Base-by-base conservation (phyloP, 2,797 vertebrate species). In the Takifugu ocellatus region DNA sequence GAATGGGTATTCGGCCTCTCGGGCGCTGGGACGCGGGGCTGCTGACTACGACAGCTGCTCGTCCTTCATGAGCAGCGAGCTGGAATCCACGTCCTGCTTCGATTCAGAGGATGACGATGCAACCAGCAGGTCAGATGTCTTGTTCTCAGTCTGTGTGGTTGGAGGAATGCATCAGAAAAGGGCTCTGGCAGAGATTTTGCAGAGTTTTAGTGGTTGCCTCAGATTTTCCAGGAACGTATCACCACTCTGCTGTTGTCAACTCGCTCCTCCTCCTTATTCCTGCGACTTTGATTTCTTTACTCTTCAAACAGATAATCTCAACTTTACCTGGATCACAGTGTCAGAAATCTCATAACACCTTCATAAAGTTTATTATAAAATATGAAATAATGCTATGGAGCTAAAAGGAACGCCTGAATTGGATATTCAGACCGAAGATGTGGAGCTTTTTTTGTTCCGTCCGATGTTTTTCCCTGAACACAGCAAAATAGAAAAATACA, bases 11-110 rank as follows among this genome's bases (percentile, higher is more conserved):
- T 88, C 93, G 0, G 88, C 92, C 0, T 39, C 36, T 5, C 92
- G 95, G 51, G 88, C 85, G 24, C 89, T 68, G 70, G 88, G 81
- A 46, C 87, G 96, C 1, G 90, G 93, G 10, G 92, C 90, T 12
- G 79, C 92, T 14, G 96, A 98, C 61, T 99, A 97, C 6, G 96
- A 99, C 84, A 98, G 96, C 86, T 96, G 96, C 16, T 98, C 97
- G 1, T 98, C 97, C 0, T 94, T 99, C 64, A 99, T 99, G 97
- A 99, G 97, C 90, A 98, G 97, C n/a, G 97, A 99, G 76, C 88
- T 99, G 81, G 97, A 99, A 79, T 97, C 97, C 39, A 99, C 97
- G 70, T 99, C 96, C 87, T 99, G 97, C 90, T 98, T 98, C 0
- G 97, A 98, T 84, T 99, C 96, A 0, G 97, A 99, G 48, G 96